Base-by-base conservation (phyloP, 2,888 invertebrate genomes). In the Mimumesa dahlbomi region DNA sequence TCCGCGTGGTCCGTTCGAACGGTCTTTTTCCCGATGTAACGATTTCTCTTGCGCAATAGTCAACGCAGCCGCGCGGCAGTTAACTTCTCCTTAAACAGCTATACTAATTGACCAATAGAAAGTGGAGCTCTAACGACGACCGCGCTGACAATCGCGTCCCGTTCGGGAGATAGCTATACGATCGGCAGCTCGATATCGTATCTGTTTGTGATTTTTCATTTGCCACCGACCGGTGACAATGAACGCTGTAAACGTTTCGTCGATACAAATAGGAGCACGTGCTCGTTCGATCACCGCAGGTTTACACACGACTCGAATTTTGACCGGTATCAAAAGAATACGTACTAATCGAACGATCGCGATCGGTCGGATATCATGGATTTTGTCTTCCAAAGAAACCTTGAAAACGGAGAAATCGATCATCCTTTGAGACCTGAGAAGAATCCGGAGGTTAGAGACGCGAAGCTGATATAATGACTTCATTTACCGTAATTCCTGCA, bases 71-170 rank as follows among this genome's bases (percentile, higher is more conserved):
- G 68, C 42, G 53, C 52, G 49, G 53, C 61, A 61, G 68, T 73
- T 61, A 68, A 70, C 66, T 63, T 79, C 52, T 76, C 83, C 84
- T 83, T 85, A 84, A 84, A 84, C 63, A 82, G 84, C 76, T 75
- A 46, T 79, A 84, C 84, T 84, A 84, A 84, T 84, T 85, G 85
- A 84, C 81, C 82, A 81, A 84, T 84, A 79, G 84, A 84, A 84
- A 84, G 79, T 79, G 70, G 68, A 81, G 74, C 77, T 75, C 75
- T 71, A 76, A 79, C 81, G 79, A 81, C 74, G 67, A 65, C 75
- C 7, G 58, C 25, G 65, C 61, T 75, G 80, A 75, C 75, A 79
- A 79, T 79, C 79, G 80, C 61, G 67, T 79, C 54, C 68, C 71
- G 66, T 71, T 79, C 49, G 50, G 58, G 58, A 65, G 46, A n/a